Conservation (phyloP, 2,888 invertebrate species). For the Ecdyonurus torrentis region DNA sequence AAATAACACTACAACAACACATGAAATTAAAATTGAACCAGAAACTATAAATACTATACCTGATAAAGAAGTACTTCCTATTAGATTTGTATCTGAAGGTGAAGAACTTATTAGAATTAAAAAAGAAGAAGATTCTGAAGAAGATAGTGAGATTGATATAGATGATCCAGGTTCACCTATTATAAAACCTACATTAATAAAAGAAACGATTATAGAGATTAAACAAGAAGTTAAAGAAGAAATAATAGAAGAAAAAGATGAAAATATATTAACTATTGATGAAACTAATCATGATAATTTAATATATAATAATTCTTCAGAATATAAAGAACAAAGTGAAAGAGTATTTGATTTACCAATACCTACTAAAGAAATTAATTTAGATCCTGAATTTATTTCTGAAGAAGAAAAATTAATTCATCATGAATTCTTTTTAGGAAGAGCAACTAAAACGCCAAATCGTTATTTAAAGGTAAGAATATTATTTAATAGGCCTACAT, state of each 20-base stretch:
- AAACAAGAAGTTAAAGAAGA: constrained; percentile 12
- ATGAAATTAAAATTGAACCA: no score
- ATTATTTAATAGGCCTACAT: no score
- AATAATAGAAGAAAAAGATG: background rate
- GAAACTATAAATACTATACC: background rate
- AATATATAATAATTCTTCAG: constrained; percentile 4
- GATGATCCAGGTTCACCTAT: constrained; percentile 16
- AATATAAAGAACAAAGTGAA: constrained; percentile 11
- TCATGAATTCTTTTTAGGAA: constrained; percentile 37
- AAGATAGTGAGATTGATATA: constrained; percentile 16
- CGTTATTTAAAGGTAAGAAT: constrained; percentile 34
- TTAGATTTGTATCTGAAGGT: constrained; percentile 4
- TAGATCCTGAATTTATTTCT: constrained; percentile 26
- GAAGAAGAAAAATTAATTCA: constrained; percentile 36
- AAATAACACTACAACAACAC: no score
- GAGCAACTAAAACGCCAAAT: constrained; percentile 34
- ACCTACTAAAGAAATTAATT: constrained; percentile 27
- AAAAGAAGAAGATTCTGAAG: constrained; percentile 9
- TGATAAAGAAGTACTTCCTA: background rate
- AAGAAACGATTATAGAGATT: constrained; percentile 5
- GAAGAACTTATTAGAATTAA: constrained; percentile 13
- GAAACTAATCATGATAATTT: constrained; percentile 14
- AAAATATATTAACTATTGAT: constrained; percentile 11
- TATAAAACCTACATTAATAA: no score
- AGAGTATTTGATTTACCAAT: constrained; percentile 24